phyloP scores from a whole-genome alignment of 1,140 invertebrate genomes.

The Palaemon carinicauda region DNA sequence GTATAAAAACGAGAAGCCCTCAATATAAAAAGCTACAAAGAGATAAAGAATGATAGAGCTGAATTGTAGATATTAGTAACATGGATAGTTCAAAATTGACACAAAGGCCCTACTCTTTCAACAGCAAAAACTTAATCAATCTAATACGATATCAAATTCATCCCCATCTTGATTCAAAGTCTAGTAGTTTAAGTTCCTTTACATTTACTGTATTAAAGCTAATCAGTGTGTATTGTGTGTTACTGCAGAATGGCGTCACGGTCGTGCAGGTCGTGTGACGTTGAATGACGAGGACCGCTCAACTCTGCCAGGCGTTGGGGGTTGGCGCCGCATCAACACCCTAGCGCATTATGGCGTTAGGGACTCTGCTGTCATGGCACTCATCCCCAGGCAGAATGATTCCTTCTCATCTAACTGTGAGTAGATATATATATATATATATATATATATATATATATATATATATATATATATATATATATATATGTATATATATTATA shows the following conservation, averaged over 20 bases:
- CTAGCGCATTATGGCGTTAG: conserved; percentile 92
- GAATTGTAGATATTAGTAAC: too few species aligned
- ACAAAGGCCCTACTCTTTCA: too few species aligned
- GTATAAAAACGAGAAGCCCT: neutral
- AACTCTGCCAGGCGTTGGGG: conserved; percentile 79
- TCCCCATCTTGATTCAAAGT: too few species aligned
- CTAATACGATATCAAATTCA: too few species aligned
- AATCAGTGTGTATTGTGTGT: neutral
- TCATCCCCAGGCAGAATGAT: conserved; percentile 88
- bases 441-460: neutral
- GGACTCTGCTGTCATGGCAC: conserved; percentile 92
- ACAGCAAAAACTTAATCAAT: too few species aligned
- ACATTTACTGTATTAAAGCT: too few species aligned
- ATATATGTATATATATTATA: too few species aligned
- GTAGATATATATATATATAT: neutral
- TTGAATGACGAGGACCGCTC: conserved; percentile 93
- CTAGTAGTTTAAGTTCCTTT: neutral
- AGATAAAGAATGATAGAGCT: too few species aligned
- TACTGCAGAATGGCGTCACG: conserved; percentile 86
- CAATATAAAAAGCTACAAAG: neutral
- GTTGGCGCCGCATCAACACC: conserved; percentile 91
- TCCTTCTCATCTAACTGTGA: conserved; percentile 60
- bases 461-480: neutral
- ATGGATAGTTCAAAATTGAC: too few species aligned
- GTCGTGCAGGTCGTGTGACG: conserved; percentile 87